Percentiles rank a stretch among this genome's conserved stretches.
phyloP scores from a whole-genome alignment of 2,113 vertebrate genomes.

The Formicarius rufipectus region DNA sequence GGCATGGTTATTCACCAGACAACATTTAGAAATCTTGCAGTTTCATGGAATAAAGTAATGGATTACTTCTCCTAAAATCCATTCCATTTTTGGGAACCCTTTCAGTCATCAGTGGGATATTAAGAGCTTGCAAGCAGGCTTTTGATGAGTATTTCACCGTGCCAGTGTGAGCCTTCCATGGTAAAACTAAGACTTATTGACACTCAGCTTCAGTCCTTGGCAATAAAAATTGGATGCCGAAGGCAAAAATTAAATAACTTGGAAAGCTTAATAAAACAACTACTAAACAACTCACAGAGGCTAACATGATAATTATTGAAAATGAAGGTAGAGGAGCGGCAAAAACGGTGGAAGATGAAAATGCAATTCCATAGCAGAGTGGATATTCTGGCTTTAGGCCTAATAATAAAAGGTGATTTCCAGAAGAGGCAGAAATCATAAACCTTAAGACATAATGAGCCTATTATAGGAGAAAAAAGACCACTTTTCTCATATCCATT shows the following conservation, averaged over 20 bases:
- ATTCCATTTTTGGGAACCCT: constrained; percentile 20
- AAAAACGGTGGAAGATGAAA: constrained; percentile 1
- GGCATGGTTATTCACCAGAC: not conserved
- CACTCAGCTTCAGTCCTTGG: constrained; percentile 20
- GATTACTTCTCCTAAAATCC: not conserved
- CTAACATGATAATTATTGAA: constrained; percentile 40
- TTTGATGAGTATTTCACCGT: constrained; percentile 48
- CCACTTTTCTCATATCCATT: not conserved
- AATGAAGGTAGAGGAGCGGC: not conserved
- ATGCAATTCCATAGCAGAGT: constrained; percentile 3
- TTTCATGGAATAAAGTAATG: not conserved
- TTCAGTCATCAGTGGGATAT: not conserved
- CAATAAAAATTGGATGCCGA: constrained; percentile 40
- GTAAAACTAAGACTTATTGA: constrained; percentile 29
- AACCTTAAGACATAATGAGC: not conserved
- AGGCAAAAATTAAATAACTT: constrained; percentile 61
- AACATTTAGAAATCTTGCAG: constrained; percentile 1
- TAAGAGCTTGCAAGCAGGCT: not conserved
- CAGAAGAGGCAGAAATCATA: not conserved
- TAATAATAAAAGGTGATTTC: constrained; percentile 6
- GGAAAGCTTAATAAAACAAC: constrained; percentile 36
- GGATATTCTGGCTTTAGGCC: not conserved
- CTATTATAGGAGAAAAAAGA: not conserved
- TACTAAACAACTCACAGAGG: constrained; percentile 25
- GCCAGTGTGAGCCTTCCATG: constrained; percentile 29